Evolutionary conservation across 2,797 vertebrate genomes (phyloP), one percentile per base, ranked within the genome.

Genomic region (Gymnoscopelus braueri): DNA sequence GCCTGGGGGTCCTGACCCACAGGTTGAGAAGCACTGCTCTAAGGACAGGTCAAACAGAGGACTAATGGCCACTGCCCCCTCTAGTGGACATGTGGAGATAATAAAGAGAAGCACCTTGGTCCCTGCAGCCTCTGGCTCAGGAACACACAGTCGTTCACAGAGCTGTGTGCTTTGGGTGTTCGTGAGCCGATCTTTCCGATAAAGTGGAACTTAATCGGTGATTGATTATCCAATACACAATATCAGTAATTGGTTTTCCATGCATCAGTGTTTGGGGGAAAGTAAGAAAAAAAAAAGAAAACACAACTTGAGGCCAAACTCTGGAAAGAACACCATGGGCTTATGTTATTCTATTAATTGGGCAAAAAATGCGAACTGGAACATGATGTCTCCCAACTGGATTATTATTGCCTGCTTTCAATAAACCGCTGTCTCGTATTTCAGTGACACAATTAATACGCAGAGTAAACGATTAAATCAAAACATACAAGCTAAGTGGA

Each of bases 21-120:
- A 19, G 19, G 19, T 19, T 19, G 19, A 19, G 19, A 19, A 19
- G 19, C 19, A 19, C 19, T 19, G 19, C 19, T 19, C 19, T 19
- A 64, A 19, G 3, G 52, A 29, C 53, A 53, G 63, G 77, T 81
- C 59, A 79, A 48, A 15, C 48, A 70, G 63, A 65, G 74, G 74
- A 65, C 55, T 63, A 52, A 52, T 70, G 60, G 63, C 53, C 54
- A 76, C 61, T 80, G 68, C 76, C 14, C 86, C 84, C 84, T 90
- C 88, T 86, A 72, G 86, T 86, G 90, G 89, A 71, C 32, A 54
- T 47, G 32, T 26, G 53, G 5, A 61, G 19, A 69, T 1, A 59
- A 4, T 5, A 65, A 11, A 11, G 49, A 26, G 49, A 26, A 12
- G 0, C 29, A 32, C 29, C 5, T 39, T 39, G 35, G 35, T 39